Conservation (phyloP, 2,797 vertebrate genomes). For the Melanotaenia pygmaea region DNA sequence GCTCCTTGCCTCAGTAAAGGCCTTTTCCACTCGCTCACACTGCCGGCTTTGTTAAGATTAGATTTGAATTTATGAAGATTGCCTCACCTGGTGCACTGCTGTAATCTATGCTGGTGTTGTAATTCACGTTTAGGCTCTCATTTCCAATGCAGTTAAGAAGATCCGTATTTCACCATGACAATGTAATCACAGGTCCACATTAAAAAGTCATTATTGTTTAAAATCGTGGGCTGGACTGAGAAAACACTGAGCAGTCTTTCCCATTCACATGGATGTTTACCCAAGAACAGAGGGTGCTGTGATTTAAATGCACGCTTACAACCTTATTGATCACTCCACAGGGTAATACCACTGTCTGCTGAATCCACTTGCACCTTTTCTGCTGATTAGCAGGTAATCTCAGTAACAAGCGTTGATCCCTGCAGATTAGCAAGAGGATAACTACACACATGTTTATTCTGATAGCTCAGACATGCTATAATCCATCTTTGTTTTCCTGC, state of each 20-base stretch:
- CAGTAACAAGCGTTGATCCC: constrained; percentile 81
- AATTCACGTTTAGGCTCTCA: constrained; percentile 92
- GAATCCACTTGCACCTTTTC: constrained; percentile 76
- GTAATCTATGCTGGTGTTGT: constrained; percentile 89
- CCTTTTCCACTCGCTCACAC: constrained; percentile 82
- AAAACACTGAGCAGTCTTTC: constrained; percentile 97
- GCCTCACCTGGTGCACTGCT: constrained; percentile 89
- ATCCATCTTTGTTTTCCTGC: constrained; percentile 56
- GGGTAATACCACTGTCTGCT: constrained; percentile 57
- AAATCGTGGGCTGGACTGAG: constrained; percentile 91
- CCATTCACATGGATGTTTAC: constrained; percentile 94
- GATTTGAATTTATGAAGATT: constrained; percentile 99
- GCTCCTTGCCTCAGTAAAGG: constrained; percentile 64
- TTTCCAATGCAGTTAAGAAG: constrained; percentile 91
- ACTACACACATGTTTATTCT: constrained; percentile 70
- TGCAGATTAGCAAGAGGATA: constrained; percentile 79
- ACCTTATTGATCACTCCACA: constrained; percentile 86
- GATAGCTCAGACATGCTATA: constrained; percentile 60
- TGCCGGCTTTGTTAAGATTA: constrained; percentile 92
- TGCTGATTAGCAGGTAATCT: constrained; percentile 89
- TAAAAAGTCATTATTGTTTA: constrained; percentile 99
- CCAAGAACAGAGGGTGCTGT: constrained; percentile 88
- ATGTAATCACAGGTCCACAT: constrained; percentile 99
- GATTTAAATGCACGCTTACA: constrained; percentile 91
- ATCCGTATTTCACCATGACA: constrained; percentile 97